Evolutionary conservation across 23 tunicate genomes (phyloP), one percentile per base, ranked within the genome.

Genomic region (Ascidia mentula): DNA sequence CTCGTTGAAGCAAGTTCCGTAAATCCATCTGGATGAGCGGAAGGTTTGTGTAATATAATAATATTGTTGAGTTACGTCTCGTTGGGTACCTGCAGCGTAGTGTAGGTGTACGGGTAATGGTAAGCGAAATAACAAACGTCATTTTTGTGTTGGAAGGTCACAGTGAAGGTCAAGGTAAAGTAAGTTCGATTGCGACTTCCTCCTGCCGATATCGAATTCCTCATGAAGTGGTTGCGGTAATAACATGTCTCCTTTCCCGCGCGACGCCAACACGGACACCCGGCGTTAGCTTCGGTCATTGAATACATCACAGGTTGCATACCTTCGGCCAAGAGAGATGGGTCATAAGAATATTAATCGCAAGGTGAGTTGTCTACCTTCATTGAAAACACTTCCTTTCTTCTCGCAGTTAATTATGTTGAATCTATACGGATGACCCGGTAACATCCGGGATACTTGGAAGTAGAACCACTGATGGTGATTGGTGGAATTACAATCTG

Each of bases 301-400:
- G 99, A 96, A 40, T 59, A 96, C 97, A 96, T 91, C 18, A 96
- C 94, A 28, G 99, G 99, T 76, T 96, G 99, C 99, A 96, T 96
- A 46, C 99, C 99, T 87, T 69, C 34, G 61, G 71, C 40, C 1
- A 79, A 36, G 30, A 40, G 24, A 15, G 12, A 42, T 42, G 15
- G 53, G 53, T 9, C n/a, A n/a, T n/a, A n/a, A n/a, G n/a, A n/a
- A n/a, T n/a, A n/a, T n/a, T n/a, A n/a, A n/a, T n/a, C n/a, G n/a
- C 12, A 15, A 42, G 53, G 53, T 15, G 53, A 42, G 12, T 15
- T 20, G 13, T 28, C 13, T 9, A 82, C 93, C 93, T 82, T 88
- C 93, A 42, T 88, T 88, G 36, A 85, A 59, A 15, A 75, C 72
- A 42, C 95, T 95, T 24, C 87, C 89, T 34, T 84, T 96, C 90